Conservation (phyloP, 2,888 invertebrate species). For the Pandemis corylana region DNA sequence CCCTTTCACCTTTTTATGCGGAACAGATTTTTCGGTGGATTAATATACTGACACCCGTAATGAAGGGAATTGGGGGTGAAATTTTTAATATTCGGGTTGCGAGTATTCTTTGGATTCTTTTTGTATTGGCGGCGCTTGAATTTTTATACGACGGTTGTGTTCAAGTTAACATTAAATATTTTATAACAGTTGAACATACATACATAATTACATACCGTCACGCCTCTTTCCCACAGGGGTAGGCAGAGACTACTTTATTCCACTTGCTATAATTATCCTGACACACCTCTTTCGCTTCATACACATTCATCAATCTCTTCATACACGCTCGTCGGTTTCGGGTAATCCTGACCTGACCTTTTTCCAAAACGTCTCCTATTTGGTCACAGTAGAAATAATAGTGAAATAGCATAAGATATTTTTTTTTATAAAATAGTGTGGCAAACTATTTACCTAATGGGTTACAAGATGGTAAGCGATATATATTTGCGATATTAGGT, state of each 20-base stretch:
- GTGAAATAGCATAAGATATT: background rate
- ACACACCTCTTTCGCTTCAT: no score
- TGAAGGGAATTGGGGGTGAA: constrained; percentile 53
- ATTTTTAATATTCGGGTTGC: constrained; percentile 22
- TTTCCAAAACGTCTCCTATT: no score
- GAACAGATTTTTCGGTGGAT: constrained; percentile 70
- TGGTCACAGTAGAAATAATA: background rate
- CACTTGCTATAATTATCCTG: no score
- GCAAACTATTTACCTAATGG: no score
- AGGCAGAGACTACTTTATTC: no score
- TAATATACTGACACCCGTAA: constrained; percentile 70
- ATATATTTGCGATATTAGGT: no score
- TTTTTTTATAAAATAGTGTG: background rate
- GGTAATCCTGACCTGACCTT: no score
- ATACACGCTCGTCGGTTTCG: no score
- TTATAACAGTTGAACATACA: background rate
- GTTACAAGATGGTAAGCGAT: no score
- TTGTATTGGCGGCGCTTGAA: background rate
- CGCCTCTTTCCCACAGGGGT: no score
- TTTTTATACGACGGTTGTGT: background rate
- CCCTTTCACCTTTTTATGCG: constrained; percentile 63
- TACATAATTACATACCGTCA: no score
- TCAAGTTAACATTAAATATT: background rate
- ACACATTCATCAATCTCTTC: no score
- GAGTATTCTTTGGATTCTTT: constrained; percentile 1